A percentile compares a stretch with the other conserved stretches of the same genome.
Conservation (phyloP, 2,888 invertebrate genomes). For the Campoplex capitator region DNA sequence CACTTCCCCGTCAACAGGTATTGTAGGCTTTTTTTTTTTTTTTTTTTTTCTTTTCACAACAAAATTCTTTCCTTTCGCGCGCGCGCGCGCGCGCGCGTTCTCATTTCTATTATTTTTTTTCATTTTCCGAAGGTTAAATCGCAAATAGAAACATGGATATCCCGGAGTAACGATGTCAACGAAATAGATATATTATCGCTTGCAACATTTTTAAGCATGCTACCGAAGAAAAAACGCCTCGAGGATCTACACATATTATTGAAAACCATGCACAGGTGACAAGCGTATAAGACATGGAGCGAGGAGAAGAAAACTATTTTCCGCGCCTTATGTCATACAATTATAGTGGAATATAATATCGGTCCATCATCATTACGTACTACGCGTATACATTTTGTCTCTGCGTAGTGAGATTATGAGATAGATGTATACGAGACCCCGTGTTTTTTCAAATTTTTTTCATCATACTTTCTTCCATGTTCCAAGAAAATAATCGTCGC, state of each 20-base stretch:
- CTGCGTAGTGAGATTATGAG: no score
- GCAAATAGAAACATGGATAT: slow-evolving; percentile 82
- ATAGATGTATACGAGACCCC: no score
- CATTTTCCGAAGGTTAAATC: slow-evolving; percentile 77
- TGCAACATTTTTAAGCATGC: slow-evolving; percentile 82
- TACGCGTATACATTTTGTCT: no score
- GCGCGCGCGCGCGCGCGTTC: no score
- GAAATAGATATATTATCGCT: slow-evolving; percentile 82
- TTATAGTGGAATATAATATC: no score
- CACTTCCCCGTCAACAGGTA: slow-evolving; percentile 81
- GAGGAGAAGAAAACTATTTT: neutral
- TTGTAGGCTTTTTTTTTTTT: neutral
- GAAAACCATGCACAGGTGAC: slow-evolving; percentile 82
- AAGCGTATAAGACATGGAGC: neutral
- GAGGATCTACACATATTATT: slow-evolving; percentile 81
- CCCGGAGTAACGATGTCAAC: slow-evolving; percentile 76
- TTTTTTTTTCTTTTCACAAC: neutral
- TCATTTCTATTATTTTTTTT: neutral
- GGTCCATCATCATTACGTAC: no score
- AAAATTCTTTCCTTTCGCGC: no score
- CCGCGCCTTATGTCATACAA: neutral
- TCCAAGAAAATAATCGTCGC: no score
- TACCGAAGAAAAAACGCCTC: slow-evolving; percentile 80
- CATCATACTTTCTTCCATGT: no score
- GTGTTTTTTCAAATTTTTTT: no score